Conservation (phyloP, 2,113 vertebrate species). For the Gavialis gangeticus region DNA sequence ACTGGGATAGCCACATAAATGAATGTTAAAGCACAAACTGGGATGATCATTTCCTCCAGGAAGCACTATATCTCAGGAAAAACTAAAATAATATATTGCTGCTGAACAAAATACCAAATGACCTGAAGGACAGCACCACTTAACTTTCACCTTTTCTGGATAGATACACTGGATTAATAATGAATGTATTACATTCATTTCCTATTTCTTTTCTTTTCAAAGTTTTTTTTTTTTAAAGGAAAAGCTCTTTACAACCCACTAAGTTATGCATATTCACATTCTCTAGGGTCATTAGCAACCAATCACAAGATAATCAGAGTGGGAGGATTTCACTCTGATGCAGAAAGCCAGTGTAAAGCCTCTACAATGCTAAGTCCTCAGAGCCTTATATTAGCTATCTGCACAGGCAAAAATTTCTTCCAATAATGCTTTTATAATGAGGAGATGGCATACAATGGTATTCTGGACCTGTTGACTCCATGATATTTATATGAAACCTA, state of each 20-base stretch:
- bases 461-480: neutral
- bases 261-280: slow-evolving; percentile 9
- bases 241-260: neutral
- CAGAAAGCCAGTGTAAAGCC: slow-evolving; percentile 21
- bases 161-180: neutral
- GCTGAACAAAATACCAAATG: neutral
- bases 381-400: neutral
- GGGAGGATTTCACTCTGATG: neutral
- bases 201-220: neutral
- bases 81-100: neutral
- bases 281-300: neutral
- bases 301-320: neutral
- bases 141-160: neutral
- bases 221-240: neutral
- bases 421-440: neutral
- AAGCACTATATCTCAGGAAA: neutral
- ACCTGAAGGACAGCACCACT: neutral
- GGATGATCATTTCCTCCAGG: neutral
- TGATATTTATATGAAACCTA: neutral
- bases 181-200: neutral
- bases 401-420: neutral
- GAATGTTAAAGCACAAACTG: slow-evolving; percentile 22
- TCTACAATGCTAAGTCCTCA: neutral
- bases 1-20: neutral
- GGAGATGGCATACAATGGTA: neutral